Conservation (phyloP, 2,888 invertebrate species). For the Hemicrepidius hirtus region DNA sequence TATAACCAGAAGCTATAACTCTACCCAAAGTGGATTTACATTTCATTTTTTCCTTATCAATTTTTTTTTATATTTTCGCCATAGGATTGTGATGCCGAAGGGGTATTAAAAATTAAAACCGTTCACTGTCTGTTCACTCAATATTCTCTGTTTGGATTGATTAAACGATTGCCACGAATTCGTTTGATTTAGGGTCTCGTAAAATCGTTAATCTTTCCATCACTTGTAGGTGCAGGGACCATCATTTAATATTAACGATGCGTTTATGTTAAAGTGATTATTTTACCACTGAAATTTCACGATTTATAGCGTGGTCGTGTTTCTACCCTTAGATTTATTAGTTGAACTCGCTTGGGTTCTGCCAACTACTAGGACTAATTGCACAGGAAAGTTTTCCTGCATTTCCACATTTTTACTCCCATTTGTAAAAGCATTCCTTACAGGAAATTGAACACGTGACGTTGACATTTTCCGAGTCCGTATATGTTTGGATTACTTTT, state of each 20-base stretch:
- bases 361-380: background rate
- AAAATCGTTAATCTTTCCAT: slow-evolving; percentile 16
- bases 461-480: slow-evolving; percentile 4
- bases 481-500: slow-evolving; percentile 21
- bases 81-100: background rate
- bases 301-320: background rate
- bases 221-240: background rate
- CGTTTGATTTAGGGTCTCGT: background rate
- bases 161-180: background rate
- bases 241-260: slow-evolving; percentile 18
- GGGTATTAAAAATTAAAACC: background rate
- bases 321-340: background rate
- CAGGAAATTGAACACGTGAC: background rate
- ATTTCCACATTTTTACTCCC: background rate
- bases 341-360: background rate
- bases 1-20: too few species aligned
- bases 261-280: background rate
- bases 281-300: background rate
- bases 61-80: too few species aligned
- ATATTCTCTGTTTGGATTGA: slow-evolving; percentile 6
- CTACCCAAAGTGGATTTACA: too few species aligned
- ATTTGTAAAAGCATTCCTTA: background rate
- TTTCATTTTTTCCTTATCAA: too few species aligned
- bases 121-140: too few species aligned
- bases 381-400: background rate